Evolutionary conservation across 1,140 invertebrate genomes (phyloP).

Genomic region (Hylaeus anthracinus): DNA sequence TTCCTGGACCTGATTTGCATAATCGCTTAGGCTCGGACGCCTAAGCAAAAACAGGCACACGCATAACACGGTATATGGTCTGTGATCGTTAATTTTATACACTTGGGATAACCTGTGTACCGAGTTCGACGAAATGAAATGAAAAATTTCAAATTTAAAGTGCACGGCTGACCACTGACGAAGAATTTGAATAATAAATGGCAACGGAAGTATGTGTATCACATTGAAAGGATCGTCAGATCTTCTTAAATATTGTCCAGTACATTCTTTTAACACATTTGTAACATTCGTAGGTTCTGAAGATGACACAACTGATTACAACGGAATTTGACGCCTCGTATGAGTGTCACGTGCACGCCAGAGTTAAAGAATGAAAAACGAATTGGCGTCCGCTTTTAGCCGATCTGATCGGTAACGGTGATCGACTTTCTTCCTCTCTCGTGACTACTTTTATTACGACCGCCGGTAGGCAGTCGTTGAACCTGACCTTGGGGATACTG

Average conservation of each 20-base stretch:
- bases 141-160: no score
- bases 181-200: no score
- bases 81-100: neutral
- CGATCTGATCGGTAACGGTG: neutral
- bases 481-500: slow-evolving; percentile 52
- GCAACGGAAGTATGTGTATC: no score
- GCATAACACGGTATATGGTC: neutral
- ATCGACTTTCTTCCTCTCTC: neutral
- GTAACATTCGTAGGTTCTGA: no score
- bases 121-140: no score
- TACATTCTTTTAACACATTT: no score
- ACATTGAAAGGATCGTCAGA: no score
- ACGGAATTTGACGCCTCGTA: neutral
- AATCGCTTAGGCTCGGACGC: neutral
- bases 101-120: no score
- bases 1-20: slow-evolving; percentile 7
- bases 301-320: neutral
- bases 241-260: no score
- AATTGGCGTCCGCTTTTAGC: neutral
- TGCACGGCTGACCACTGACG: no score
- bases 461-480: slow-evolving; percentile 38
- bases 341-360: no score
- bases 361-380: neutral
- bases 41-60: neutral
- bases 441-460: neutral